Conservation (phyloP, 2,888 invertebrate species). For the Polyploca ridens region DNA sequence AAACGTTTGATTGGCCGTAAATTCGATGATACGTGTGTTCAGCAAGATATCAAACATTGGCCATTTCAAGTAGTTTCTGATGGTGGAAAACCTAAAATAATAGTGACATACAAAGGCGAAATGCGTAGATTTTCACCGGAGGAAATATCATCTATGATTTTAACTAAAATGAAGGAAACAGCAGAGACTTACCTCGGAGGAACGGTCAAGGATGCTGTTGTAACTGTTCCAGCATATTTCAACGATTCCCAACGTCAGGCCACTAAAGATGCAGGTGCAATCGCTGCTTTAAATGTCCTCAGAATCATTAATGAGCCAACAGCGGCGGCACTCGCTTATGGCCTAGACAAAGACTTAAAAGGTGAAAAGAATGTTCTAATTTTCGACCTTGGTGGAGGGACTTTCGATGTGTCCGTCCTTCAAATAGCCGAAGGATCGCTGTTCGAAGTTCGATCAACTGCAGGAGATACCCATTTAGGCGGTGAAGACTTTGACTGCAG, state of each 20-base stretch:
- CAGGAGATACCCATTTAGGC: constrained; percentile 92
- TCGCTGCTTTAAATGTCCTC: constrained; percentile 93
- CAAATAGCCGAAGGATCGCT: constrained; percentile 94
- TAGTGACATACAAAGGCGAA: constrained; percentile 90
- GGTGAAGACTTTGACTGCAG: constrained; percentile 93
- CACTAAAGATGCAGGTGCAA: constrained; percentile 95
- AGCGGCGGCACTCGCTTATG: constrained; percentile 94
- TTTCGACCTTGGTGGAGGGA: constrained; percentile 93
- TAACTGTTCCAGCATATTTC: constrained; percentile 94
- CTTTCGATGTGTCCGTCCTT: constrained; percentile 96
- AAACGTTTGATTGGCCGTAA: constrained; percentile 93
- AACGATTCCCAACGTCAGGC: constrained; percentile 93
- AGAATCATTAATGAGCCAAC: constrained; percentile 97
- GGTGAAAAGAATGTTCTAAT: constrained; percentile 91
- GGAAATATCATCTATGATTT: constrained; percentile 93
- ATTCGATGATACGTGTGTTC: constrained; percentile 90
- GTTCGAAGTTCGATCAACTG: constrained; percentile 92
- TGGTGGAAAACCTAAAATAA: constrained; percentile 89
- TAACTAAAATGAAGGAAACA: constrained; percentile 93
- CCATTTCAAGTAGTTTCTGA: constrained; percentile 90
- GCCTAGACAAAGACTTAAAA: constrained; percentile 89
- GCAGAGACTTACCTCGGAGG: constrained; percentile 91
- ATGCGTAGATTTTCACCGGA: constrained; percentile 91
- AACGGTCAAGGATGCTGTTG: constrained; percentile 89
- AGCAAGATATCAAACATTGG: constrained; percentile 94